phyloP scores from a whole-genome alignment of 2,888 invertebrate genomes.

The Marronus borbonicus region DNA sequence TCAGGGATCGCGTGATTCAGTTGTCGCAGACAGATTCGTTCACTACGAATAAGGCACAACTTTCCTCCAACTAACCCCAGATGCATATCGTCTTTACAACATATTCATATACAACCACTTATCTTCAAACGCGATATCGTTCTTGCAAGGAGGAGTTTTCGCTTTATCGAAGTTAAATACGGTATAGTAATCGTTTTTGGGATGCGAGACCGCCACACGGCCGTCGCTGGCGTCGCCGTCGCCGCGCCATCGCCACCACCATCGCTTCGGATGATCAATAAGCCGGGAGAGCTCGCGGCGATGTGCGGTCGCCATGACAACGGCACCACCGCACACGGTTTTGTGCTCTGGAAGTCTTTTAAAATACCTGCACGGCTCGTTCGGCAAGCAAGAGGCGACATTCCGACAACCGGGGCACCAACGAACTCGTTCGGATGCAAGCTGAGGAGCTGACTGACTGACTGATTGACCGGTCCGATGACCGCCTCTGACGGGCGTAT shows the following conservation, averaged over 20 bases:
- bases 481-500: neutral
- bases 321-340: constrained; percentile 61
- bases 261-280: constrained; percentile 62
- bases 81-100: too few species aligned
- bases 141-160: constrained; percentile 50
- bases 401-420: constrained; percentile 40
- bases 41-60: too few species aligned
- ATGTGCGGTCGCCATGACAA: constrained; percentile 64
- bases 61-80: too few species aligned
- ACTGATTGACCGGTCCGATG: neutral
- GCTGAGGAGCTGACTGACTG: neutral
- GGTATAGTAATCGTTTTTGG: constrained; percentile 55
- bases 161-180: constrained; percentile 57
- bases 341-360: constrained; percentile 58
- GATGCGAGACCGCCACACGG: constrained; percentile 39
- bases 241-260: constrained; percentile 42
- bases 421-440: too few species aligned
- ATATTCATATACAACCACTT: too few species aligned
- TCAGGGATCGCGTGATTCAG: too few species aligned
- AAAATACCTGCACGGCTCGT: constrained; percentile 62
- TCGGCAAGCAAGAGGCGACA: constrained; percentile 57
- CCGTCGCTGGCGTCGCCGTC: constrained; percentile 50
- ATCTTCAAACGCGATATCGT: too few species aligned
- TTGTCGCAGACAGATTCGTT: too few species aligned
- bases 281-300: constrained; percentile 62